A percentile compares a stretch with the other conserved stretches of the same genome.
Conservation (phyloP, 2,888 invertebrate species). For the Chesias legatella region DNA sequence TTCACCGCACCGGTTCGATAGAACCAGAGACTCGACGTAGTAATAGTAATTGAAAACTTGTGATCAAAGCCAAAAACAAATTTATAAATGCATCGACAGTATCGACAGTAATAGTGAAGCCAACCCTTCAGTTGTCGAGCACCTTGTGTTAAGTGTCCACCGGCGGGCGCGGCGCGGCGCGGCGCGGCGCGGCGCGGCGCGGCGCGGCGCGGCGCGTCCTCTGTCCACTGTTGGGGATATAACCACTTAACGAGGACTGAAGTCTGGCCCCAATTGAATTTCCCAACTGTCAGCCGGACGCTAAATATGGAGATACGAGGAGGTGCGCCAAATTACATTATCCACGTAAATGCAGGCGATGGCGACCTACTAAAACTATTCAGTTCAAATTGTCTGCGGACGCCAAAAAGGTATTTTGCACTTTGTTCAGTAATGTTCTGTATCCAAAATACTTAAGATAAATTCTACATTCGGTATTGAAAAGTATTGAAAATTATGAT, state of each 20-base stretch:
- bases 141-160: conserved; percentile 68
- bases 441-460: not conserved
- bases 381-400: conserved; percentile 6
- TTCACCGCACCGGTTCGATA: no score
- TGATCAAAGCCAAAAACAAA: no score
- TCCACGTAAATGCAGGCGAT: conserved; percentile 24
- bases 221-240: conserved; percentile 64
- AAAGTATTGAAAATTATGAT: no score
- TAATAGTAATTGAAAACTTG: no score
- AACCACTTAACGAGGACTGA: conserved; percentile 76
- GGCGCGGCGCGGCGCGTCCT: no score
- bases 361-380: conserved; percentile 15
- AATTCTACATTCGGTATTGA: no score
- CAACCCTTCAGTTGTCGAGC: conserved; percentile 25
- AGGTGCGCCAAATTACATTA: conserved; percentile 27
- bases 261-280: conserved; percentile 75
- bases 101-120: no score
- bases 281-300: conserved; percentile 46
- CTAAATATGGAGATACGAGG: conserved; percentile 44
- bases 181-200: no score
- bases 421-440: no score
- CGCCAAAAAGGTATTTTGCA: not conserved
- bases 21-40: no score
- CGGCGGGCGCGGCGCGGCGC: no score
- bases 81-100: no score